phyloP scores from a whole-genome alignment of 2,888 invertebrate genomes.

The Bibio marci region DNA sequence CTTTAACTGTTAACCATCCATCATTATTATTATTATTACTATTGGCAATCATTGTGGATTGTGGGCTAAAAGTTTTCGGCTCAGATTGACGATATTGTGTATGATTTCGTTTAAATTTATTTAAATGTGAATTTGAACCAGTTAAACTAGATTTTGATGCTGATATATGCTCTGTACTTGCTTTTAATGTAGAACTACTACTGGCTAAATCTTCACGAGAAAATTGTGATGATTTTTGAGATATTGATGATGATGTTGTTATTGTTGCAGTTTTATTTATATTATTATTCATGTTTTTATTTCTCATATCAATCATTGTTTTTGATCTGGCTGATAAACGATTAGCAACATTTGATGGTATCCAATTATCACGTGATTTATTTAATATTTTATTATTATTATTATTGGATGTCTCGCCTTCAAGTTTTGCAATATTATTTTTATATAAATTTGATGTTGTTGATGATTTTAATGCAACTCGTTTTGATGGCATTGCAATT shows the following conservation, averaged over 20 bases:
- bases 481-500: not conserved
- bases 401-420: too few species aligned
- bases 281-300: slow-evolving; percentile 9
- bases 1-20: slow-evolving; percentile 84
- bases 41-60: slow-evolving; percentile 9
- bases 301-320: slow-evolving; percentile 26
- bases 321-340: slow-evolving; percentile 25
- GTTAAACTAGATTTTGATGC: slow-evolving; percentile 21
- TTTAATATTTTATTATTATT: too few species aligned
- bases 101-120: too few species aligned
- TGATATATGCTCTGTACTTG: slow-evolving; percentile 24
- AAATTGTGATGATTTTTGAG: too few species aligned
- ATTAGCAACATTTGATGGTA: slow-evolving; percentile 21
- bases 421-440: too few species aligned
- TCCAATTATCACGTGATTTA: slow-evolving; percentile 11
- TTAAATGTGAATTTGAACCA: slow-evolving; percentile 8
- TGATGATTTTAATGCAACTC: not conserved
- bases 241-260: slow-evolving; percentile 13
- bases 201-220: slow-evolving; percentile 25
- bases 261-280: slow-evolving; percentile 10
- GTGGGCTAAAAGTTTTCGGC: slow-evolving; percentile 23
- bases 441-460: not conserved
- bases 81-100: slow-evolving; percentile 17
- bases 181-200: slow-evolving; percentile 27
- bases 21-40: slow-evolving; percentile 33